Evolutionary conservation across 2,888 invertebrate species (phyloP), one percentile per base, ranked within the genome.

Genomic region (Baronia brevicornis): DNA sequence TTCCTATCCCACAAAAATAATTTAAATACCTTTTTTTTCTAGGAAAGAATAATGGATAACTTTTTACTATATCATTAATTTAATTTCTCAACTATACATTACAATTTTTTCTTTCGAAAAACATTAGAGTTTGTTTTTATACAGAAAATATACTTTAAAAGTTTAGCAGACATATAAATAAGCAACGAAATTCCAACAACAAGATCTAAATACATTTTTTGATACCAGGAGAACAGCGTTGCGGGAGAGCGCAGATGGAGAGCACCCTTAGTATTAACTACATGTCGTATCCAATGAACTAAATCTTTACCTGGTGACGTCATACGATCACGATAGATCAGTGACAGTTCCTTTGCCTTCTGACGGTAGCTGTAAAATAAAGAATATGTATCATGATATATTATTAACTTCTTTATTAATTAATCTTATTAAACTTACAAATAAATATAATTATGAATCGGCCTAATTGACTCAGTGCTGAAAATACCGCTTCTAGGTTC

Each of bases 281-380:
- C 52, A 14, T 53, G 46, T 3, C 43, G 38, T 18, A 46, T 43
- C 52, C 54, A 52, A 27, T 49, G 41, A 14, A 42, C 42, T 19
- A 54, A 9, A 29, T 51, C 50, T 5, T 24, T 28, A 11, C 36
- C 39, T 5, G 54, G 51, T 1, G 46, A 8, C 3, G 36, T 34
- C 4, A 41, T 15, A 2, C 51, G 36, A 20, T 48, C 43, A 34
- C 51, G 54, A 32, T 42, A 51, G 5, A 54, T 36, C 7, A 30
- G 12, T 1, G 50, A 54, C 5, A 66, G 31, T 5, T 65, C 62
- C 23, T 62, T 58, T 2, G 46, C 61, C 15, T 38, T 58, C 10
- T 53, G 30, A 2, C 43, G 34, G 24, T 71, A 74, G 12, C 73
- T 73, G 46, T n/a, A 51, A 43, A n/a, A n/a, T n/a, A n/a, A n/a